Evolutionary conservation across 2,888 invertebrate genomes (phyloP), one percentile per base, ranked within the genome.

Genomic region (Rhogogaster chlorosoma): DNA sequence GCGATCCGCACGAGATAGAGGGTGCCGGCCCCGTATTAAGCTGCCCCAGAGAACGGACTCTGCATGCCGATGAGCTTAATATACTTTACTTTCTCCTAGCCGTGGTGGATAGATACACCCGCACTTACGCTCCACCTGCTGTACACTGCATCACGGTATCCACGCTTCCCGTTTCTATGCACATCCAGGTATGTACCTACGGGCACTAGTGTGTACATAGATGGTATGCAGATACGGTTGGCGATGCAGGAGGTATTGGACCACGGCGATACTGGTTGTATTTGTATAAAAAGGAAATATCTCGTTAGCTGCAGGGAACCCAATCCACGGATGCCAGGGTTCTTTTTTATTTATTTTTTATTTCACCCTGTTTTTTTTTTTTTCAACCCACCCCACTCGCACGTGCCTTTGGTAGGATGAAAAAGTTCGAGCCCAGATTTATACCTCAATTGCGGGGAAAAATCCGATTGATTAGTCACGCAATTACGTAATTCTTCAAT

Each of bases 1-100:
- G 83, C 83, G 83, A 83, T 84, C 61, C 84, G 71, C 73, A 83
- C 49, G 71, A 75, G 77, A 67, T 75, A 84, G 84, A 87, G 38
- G 77, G 85, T 73, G 71, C 83, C 53, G 88, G 88, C 83, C 88
- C 88, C 87, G 90, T 90, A 91, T 91, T 91, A 92, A 92, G 90
- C 90, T 89, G 89, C 88, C 88, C 88, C 87, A 22, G 42, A 67
- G 88, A 88, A 89, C 90, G 89, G 89, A 90, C 90, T 89, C 90
- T 91, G 92, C 91, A 92, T 91, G 90, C 90, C 91, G 91, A 92
- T 92, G 91, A 92, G 92, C 90, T 92, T 91, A 91, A 92, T 92
- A 91, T 90, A 91, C 91, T 91, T 91, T 91, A 90, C 90, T 91
- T 91, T 90, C 89, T 90, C 92, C 91, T 89, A 89, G 89, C 57